Evolutionary conservation across 2,888 invertebrate species (phyloP), one percentile per base, ranked within the genome.

Genomic region (Melieria picta): DNA sequence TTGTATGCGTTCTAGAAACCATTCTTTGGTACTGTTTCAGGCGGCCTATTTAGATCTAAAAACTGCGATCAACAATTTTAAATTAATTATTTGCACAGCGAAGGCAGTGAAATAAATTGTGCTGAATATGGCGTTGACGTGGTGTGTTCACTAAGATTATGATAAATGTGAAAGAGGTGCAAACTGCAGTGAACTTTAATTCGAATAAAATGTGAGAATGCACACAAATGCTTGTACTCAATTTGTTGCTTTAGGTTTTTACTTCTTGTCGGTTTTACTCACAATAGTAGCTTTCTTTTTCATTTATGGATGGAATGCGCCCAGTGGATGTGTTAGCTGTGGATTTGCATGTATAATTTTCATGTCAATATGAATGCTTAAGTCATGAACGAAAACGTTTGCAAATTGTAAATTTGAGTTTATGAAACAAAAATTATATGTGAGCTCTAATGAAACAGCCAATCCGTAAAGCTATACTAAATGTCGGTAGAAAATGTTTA

Each of bases 251-350:
- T 30, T 30, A 30, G 30, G 30, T 30, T 1, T 30, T 30, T 30
- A 42, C 47, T 63, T 63, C 42, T 52, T 30, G 30, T 63, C 74
- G 77, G 79, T 77, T 77, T 84, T 88, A 89, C 89, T 89, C 87
- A 88, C 91, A 91, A 87, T 89, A 90, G 83, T 90, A 90, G 77
- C 88, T 81, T 81, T 89, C 88, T 86, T 88, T 89, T 84, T 89
- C 89, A 80, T 86, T 86, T 81, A 87, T 86, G 81, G 85, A 87
- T 82, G 88, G 88, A 80, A 86, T 84, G 84, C 89, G 88, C 81
- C 88, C 87, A 82, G 87, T 82, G 81, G 86, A 88, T 80, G 88
- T 88, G 86, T 88, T 88, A 85, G 88, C 89, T 89, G 88, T 87
- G 88, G 86, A 88, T 87, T 86, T 87, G 87, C 86, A 85, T 83